Evolutionary conservation across 2,113 vertebrate genomes (phyloP), one percentile per base, ranked within the genome.

Genomic region (Bubo blakistoni): DNA sequence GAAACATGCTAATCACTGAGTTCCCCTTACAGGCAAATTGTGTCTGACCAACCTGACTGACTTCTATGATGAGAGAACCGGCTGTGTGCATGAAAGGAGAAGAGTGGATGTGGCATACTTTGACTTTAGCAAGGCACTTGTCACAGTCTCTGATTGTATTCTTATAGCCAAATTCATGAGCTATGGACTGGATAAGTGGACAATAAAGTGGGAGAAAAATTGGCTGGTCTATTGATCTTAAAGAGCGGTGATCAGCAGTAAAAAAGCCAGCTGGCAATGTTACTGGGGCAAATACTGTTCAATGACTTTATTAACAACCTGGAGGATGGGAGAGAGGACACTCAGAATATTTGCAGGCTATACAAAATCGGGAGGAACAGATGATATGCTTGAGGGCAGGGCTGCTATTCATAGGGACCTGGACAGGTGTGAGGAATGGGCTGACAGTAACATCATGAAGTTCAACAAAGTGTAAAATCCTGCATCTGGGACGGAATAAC

Each of bases 381-480:
- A 89, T 88, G 51, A 94, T 78, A 59, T 0, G 73, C 91, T 86
- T 71, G 72, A 96, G 89, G 95, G 77, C 47, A 94, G 47, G 86
- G 47, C 47, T 94, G 81, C 65, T 91, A 36, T 78, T 84, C 77
- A 84, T 69, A 86, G 26, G 12, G 71, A 94, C 65, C 80, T 74
- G 86, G 80, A 90, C 76, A 94, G 89, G 91, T 95, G 81, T 59
- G 44, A 86, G 73, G 65, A 96, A 84, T 34, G 32, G 69, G 38
- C 59, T 91, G 88, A 87, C 61, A 97, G 82, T 15, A 88, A 84
- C 93, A 92, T 67, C 52, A 84, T 4, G 8, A 73, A 91, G 21
- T 81, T 94, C 72, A 86, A 58, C 30, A 30, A 92, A 3, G 86
- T 89, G 89, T 92, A 87, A 96, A 95, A 95, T 89, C 44, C 38